Evolutionary conservation across 2,888 invertebrate genomes (phyloP), one percentile per base, ranked within the genome.

Genomic region (Arge pagana): DNA sequence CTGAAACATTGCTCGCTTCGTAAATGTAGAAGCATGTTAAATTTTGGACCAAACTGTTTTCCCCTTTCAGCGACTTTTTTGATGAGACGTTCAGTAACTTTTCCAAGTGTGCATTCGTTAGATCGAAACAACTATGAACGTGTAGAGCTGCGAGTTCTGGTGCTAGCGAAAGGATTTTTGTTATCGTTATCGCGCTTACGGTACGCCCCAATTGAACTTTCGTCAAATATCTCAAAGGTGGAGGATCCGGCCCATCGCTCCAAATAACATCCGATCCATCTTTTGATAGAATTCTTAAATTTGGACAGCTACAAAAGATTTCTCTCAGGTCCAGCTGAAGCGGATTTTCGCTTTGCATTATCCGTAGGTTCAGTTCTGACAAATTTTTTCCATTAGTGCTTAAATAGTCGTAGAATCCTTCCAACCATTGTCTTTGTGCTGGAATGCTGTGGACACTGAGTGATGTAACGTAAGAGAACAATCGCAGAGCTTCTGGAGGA

Each of bases 21-120:
- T 78, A 76, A 26, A 78, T 71, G 50, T 77, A 78, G 43, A 78
- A 76, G 51, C 78, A 78, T 24, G 70, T 67, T 30, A 76, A 60
- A 41, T 72, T 71, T 42, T 65, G 62, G 15, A 70, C 59, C 4
- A 69, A 50, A 54, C 66, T 64, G 39, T 69, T 65, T 18, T 61
- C 58, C 40, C 43, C 52, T 28, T 59, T 54, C 10, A 59, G 58
- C 13, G 42, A 52, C 36, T 52, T 52, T 43, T 35, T 43, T 13
- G 18, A 8, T 13, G 50, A 43, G 21, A 35, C 43, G 16, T 42
- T 56, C 4, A 70, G 52, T 2, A 74, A 50, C 24, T 61, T 62
- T 24, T 72, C 70, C 5, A 78, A 53, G 41, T 77, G 72, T 21
- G 67, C 65, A 35, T 74, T 73, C n/a, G 69, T 71, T 10, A 78